phyloP scores from a whole-genome alignment of 2,113 vertebrate species.

The Tachysurus fulvidraco region DNA sequence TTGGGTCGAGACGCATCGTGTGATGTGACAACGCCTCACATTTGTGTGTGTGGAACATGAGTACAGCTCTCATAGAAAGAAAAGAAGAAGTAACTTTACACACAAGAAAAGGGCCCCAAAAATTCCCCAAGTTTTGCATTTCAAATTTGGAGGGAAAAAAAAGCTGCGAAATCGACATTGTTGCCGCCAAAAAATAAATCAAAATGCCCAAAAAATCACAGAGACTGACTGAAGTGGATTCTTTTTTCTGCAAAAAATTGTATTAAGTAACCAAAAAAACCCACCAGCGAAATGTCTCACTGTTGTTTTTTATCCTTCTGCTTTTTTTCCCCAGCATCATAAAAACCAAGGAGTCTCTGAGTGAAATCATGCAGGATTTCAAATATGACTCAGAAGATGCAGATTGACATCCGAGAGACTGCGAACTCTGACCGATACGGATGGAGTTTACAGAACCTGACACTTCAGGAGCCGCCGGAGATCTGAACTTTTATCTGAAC shows the following conservation, averaged over 20 bases:
- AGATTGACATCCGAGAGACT: background rate
- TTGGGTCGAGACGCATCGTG: too few relatives aligned
- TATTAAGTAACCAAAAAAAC: background rate
- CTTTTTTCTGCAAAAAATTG: background rate
- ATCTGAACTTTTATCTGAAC: too few relatives aligned
- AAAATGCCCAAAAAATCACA: too few relatives aligned
- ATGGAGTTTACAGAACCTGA: slow-evolving; percentile 25
- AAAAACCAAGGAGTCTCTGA: slow-evolving; percentile 91
- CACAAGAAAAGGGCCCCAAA: too few relatives aligned
- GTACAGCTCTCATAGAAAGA: too few relatives aligned
- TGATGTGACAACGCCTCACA: too few relatives aligned
- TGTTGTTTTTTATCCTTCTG: background rate
- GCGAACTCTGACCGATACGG: slow-evolving; percentile 43
- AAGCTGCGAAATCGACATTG: too few relatives aligned
- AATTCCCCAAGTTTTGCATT: too few relatives aligned
- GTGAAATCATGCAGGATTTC: slow-evolving; percentile 95
- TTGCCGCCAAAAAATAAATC: too few relatives aligned
- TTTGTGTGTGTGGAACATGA: too few relatives aligned
- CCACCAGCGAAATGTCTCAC: background rate
- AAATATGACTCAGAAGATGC: slow-evolving; percentile 90
- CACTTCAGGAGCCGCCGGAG: slow-evolving; percentile 3
- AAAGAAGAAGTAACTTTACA: too few relatives aligned
- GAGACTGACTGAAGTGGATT: background rate
- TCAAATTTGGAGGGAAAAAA: too few relatives aligned
- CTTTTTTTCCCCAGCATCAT: slow-evolving; percentile 81